These are phyloP conservation scores for Athene noctua DNA, from an alignment of 2,113 vertebrate species.

Conservation along the genomic window DNA sequence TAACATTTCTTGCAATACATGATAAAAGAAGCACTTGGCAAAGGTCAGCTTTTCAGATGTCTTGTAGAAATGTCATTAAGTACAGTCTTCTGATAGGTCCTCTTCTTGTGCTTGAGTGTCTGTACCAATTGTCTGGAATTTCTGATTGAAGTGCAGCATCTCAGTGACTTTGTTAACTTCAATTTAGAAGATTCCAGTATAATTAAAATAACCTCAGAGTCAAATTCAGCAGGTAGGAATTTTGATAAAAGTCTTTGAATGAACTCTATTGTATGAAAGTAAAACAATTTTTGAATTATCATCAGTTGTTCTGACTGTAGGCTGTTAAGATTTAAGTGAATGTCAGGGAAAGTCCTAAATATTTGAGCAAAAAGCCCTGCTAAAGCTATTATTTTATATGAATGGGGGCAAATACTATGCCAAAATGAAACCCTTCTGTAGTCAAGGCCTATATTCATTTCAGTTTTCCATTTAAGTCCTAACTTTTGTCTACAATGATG, in stretches of 20 bases:
- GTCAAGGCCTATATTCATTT: background rate
- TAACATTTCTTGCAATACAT: background rate
- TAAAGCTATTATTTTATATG: background rate
- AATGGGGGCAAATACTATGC: background rate
- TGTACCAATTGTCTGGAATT: background rate
- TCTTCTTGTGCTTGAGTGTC: background rate
- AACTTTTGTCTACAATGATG: background rate
- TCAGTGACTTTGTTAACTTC: background rate
- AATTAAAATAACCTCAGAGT: slow-evolving; percentile 31
- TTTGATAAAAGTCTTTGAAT: background rate
- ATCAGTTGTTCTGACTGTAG: background rate
- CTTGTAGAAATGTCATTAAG: slow-evolving; percentile 37
- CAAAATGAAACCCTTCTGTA: background rate
- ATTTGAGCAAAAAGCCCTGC: background rate
- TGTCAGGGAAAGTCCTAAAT: background rate
- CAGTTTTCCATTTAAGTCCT: background rate
- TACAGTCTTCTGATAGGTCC: background rate
- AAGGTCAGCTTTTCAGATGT: slow-evolving; percentile 30
- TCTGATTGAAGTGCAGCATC: slow-evolving; percentile 8
- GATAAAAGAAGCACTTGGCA: slow-evolving; percentile 28
- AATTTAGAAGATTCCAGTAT: background rate
- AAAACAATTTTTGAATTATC: slow-evolving; percentile 2
- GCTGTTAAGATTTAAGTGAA: background rate
- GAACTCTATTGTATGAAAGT: background rate
- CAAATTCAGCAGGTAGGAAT: background rate